phyloP scores from a whole-genome alignment of 2,113 vertebrate species.

The Callionymus lyra region DNA sequence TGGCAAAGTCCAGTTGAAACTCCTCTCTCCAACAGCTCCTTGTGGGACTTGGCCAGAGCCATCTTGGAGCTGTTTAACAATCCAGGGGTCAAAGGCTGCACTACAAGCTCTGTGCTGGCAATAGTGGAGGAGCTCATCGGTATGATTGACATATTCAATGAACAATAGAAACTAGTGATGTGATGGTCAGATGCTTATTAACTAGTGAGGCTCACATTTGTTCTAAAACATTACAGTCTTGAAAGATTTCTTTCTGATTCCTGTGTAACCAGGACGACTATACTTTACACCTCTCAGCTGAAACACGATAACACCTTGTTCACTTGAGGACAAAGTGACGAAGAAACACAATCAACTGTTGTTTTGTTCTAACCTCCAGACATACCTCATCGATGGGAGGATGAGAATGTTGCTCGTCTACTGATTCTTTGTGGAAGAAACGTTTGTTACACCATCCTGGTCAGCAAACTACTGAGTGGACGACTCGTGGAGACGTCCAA shows the following conservation, averaged over 20 bases:
- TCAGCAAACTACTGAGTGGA: slow-evolving; percentile 77
- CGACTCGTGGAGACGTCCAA: slow-evolving; percentile 66
- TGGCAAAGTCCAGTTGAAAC: slow-evolving; percentile 76
- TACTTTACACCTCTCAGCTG: too few species aligned
- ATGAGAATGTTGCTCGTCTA: slow-evolving; percentile 80
- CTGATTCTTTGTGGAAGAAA: slow-evolving; percentile 78
- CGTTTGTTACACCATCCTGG: slow-evolving; percentile 79
- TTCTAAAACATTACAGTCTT: too few species aligned
- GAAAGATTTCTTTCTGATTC: too few species aligned
- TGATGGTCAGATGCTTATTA: background rate
- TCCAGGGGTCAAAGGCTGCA: slow-evolving; percentile 66
- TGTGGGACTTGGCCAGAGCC: slow-evolving; percentile 75
- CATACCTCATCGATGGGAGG: slow-evolving; percentile 76
- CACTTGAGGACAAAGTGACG: too few species aligned
- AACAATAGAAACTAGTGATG: too few species aligned
- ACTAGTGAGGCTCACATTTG: too few species aligned
- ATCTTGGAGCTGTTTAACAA: slow-evolving; percentile 69
- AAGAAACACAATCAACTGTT: slow-evolving; percentile 1
- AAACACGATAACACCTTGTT: too few species aligned
- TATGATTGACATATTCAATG: slow-evolving; percentile 41
- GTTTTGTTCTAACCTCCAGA: slow-evolving; percentile 47
- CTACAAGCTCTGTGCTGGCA: slow-evolving; percentile 70
- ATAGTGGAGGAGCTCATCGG: slow-evolving; percentile 82
- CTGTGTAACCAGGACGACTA: too few species aligned
- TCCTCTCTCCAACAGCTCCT: slow-evolving; percentile 60